phyloP scores from a whole-genome alignment of 2,113 vertebrate species.

The Himantopus leucocephalus region DNA sequence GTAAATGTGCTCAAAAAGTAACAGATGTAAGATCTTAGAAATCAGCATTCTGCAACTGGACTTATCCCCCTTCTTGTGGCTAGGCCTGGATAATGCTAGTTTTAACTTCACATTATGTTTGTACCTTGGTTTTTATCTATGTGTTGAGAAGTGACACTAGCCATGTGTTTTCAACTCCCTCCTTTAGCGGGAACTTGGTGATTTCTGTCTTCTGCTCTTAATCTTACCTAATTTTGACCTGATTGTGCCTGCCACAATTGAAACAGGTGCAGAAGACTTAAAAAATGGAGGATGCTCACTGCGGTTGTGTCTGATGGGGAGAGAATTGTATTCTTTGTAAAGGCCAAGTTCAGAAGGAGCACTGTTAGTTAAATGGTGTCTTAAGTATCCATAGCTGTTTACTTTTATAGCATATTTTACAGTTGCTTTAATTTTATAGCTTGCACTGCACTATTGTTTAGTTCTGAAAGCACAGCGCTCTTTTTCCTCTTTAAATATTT shows the following conservation, averaged over 20 bases:
- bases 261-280: background rate
- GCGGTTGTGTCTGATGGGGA: background rate
- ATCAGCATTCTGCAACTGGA: background rate
- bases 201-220: background rate
- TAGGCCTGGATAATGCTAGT: background rate
- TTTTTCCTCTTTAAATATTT: conserved; percentile 22
- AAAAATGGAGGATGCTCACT: background rate
- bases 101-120: background rate
- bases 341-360: background rate
- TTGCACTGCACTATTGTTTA: background rate
- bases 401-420: background rate
- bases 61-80: background rate
- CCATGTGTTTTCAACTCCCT: background rate
- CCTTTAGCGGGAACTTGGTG: background rate
- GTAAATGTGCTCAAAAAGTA: background rate
- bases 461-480: background rate
- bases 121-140: background rate
- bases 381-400: background rate
- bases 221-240: background rate
- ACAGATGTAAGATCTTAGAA: background rate
- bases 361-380: background rate
- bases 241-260: background rate
- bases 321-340: background rate
- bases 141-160: background rate
- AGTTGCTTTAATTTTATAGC: conserved; percentile 21